A percentile compares a stretch with the other conserved stretches of the same genome.
Conservation (phyloP, 2,797 vertebrate genomes). For the Diceros bicornis region DNA sequence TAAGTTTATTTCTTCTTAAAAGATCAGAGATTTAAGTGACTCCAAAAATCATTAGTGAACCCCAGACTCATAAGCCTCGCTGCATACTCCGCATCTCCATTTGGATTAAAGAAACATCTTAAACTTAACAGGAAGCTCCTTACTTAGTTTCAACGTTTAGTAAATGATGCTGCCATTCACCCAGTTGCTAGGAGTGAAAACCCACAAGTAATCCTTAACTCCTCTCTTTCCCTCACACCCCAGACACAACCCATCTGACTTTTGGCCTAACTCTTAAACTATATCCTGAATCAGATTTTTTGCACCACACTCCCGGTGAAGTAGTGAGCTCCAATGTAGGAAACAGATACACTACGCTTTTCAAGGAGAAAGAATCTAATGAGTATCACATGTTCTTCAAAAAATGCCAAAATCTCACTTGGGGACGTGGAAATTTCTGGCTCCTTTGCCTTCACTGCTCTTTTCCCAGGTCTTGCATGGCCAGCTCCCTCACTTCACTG, state of each 20-base stretch:
- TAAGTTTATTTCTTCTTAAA: slow-evolving; percentile 46
- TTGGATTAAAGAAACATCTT: slow-evolving; percentile 17
- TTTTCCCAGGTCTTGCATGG: background rate
- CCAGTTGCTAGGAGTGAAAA: background rate
- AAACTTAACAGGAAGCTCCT: background rate
- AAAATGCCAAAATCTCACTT: background rate
- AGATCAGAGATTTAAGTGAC: background rate
- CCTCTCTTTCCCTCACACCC: background rate
- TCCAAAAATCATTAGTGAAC: background rate
- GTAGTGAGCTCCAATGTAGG: background rate
- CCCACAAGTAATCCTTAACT: background rate
- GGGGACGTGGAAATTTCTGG: background rate
- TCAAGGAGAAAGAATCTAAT: background rate
- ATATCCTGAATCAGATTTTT: background rate
- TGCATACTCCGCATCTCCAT: background rate
- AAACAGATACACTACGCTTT: background rate
- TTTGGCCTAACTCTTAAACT: background rate
- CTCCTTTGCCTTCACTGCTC: background rate
- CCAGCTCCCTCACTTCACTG: background rate
- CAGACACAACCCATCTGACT: background rate
- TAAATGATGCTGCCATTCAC: background rate
- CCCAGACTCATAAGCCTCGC: background rate
- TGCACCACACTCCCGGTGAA: background rate
- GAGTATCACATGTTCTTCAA: background rate
- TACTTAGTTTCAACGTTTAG: background rate